Conservation (phyloP, 2,113 vertebrate genomes). For the Epinephelus fuscoguttatus region DNA sequence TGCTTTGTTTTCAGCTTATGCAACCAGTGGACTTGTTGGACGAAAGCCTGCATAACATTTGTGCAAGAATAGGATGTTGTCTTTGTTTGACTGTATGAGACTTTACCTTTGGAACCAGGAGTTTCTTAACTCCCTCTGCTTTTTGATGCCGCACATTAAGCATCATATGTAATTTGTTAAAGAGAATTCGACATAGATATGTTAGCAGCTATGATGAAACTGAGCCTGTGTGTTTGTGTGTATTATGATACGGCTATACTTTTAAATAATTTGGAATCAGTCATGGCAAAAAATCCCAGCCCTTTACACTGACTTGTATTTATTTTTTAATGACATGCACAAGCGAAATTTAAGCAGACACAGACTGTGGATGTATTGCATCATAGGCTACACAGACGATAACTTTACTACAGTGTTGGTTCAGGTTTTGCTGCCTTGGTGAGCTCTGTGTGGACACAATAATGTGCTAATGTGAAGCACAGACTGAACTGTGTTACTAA, state of each 20-base stretch:
- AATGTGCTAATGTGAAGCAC: constrained; percentile 89
- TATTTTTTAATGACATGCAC: background rate
- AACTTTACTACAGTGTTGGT: constrained; percentile 35
- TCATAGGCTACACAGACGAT: background rate
- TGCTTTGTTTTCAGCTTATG: constrained; percentile 80
- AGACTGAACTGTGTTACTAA: constrained; percentile 74
- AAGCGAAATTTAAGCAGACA: background rate
- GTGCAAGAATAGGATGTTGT: constrained; percentile 78
- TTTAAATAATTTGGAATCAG: constrained; percentile 1
- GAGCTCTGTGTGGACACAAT: constrained; percentile 86
- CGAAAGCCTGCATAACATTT: constrained; percentile 77
- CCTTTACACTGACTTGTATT: background rate
- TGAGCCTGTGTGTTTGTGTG: background rate
- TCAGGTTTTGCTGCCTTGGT: constrained; percentile 48
- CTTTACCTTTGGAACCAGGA: constrained; percentile 54
- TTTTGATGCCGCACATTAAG: background rate
- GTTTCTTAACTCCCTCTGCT: constrained; percentile 29
- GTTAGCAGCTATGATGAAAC: background rate
- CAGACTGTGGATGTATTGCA: constrained; percentile 1
- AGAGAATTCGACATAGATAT: background rate
- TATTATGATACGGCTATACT: background rate
- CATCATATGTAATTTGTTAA: background rate
- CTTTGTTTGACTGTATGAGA: constrained; percentile 54
- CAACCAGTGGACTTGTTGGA: constrained; percentile 80
- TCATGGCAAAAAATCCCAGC: background rate